Evolutionary conservation across 2,888 invertebrate genomes (phyloP).

Genomic region (Pasiphila rectangulata): DNA sequence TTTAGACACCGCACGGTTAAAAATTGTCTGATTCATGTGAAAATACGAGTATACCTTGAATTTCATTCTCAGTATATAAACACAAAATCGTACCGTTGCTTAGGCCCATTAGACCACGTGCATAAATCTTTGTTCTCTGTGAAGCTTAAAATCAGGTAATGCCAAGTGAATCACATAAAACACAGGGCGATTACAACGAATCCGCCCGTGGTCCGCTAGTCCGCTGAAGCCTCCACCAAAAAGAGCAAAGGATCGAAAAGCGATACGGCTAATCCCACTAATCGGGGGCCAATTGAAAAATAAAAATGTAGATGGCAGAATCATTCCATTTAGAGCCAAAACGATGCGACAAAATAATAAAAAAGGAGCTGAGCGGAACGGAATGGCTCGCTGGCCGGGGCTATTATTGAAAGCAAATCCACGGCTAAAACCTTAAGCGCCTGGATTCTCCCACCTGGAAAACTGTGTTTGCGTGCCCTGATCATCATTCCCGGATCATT

Average conservation of each 20-base stretch:
- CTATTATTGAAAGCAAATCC: conserved; percentile 83
- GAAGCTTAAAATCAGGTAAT: background rate
- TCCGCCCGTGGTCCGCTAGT: conserved; percentile 46
- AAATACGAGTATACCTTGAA: too few relatives aligned
- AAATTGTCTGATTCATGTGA: too few relatives aligned
- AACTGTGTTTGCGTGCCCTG: conserved; percentile 69
- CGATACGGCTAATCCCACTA: conserved; percentile 80
- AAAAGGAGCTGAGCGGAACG: conserved; percentile 72
- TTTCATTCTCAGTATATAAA: too few relatives aligned
- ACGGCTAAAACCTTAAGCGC: conserved; percentile 80
- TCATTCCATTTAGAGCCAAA: conserved; percentile 80
- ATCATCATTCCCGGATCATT: conserved; percentile 78
- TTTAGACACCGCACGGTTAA: too few relatives aligned
- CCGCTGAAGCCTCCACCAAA: conserved; percentile 71
- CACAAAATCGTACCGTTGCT: too few relatives aligned
- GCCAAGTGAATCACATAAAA: conserved; percentile 10
- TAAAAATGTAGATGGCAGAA: conserved; percentile 82
- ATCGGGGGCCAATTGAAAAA: conserved; percentile 81
- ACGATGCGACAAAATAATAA: conserved; percentile 82
- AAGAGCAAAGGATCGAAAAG: conserved; percentile 77
- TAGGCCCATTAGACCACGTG: too few relatives aligned
- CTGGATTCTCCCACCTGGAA: conserved; percentile 76
- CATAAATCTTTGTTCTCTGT: background rate
- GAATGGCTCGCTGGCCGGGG: conserved; percentile 67
- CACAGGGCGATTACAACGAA: conserved; percentile 11